Base-by-base conservation (phyloP, 2,797 vertebrate species). In the Spinibarbus caldwelli region DNA sequence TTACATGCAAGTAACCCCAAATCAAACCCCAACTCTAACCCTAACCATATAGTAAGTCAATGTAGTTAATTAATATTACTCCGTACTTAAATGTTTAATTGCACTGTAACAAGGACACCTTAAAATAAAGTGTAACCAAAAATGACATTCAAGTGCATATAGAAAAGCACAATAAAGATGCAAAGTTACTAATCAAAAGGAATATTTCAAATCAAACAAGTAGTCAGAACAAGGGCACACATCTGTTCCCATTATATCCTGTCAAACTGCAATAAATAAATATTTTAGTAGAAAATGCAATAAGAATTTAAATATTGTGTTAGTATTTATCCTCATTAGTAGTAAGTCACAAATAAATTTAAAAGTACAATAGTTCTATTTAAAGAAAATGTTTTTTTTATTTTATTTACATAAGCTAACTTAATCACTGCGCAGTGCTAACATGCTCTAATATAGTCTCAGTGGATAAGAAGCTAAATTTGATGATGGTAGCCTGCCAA, bases 391-490 rank as follows among this genome's bases (percentile, higher is more conserved):
- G 0, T 5, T 7, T 2, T 26, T 26, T 41, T 8, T 41, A 7
- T 75, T 6, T n/a, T 1, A 3, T 76, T 54, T 59, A 49, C 12
- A 77, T 36, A 38, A 54, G 47, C 11, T n/a, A 57, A 38, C 14
- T 2, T 4, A 36, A 43, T 78, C 76, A 62, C 23, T 29, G 36
- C 36, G 29, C 43, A 19, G 7, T 11, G 29, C 23, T n/a, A 59
- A 14, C 6, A n/a, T 6, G 10, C 9, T 47, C 41, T 66, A 8
- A 66, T 66, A 34, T 21, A 66, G 41, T 67, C 26, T 26, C 8
- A 2, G 21, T 80, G 19, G 41, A 49, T 64, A 45, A 80, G 17
- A 66, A 34, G 59, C 54, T 62, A 78, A 80, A 80, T 80, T 62
- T 80, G 43, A 29, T 80, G 76, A 59, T 15, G 26, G 17, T 9